phyloP scores from a whole-genome alignment of 2,113 vertebrate species.

The Chiloscyllium plagiosum region DNA sequence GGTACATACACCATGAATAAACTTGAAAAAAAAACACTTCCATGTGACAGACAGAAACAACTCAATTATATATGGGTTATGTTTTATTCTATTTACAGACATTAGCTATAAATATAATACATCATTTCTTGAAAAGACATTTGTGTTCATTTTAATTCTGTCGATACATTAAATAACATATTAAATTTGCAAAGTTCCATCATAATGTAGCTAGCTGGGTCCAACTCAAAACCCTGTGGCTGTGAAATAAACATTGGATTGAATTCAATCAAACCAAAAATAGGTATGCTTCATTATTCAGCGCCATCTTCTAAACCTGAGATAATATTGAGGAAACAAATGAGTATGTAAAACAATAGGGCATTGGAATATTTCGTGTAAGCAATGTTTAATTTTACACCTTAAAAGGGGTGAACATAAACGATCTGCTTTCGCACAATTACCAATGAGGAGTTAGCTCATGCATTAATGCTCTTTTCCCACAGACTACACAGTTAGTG shows the following conservation, averaged over 20 bases:
- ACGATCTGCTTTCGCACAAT: background rate
- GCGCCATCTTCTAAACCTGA: conserved; percentile 33
- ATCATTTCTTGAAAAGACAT: conserved; percentile 80
- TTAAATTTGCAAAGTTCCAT: conserved; percentile 65
- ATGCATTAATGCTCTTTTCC: background rate
- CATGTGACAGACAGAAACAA: background rate
- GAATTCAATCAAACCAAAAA: conserved; percentile 29
- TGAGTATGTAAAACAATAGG: background rate
- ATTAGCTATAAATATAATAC: conserved; percentile 99
- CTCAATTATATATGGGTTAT: conserved; percentile 52
- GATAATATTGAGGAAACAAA: background rate
- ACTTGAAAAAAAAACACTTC: background rate
- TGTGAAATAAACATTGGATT: conserved; percentile 47
- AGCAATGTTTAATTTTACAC: conserved; percentile 28
- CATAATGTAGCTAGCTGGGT: conserved; percentile 62
- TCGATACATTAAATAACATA: conserved; percentile 75
- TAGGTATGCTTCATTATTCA: conserved; percentile 30
- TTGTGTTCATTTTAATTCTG: conserved; percentile 60
- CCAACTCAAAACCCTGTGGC: conserved; percentile 59
- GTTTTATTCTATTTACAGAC: conserved; percentile 97
- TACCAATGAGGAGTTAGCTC: conserved; percentile 5
- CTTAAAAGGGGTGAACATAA: background rate
- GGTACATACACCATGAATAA: too few relatives aligned
- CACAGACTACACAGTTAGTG: conserved; percentile 20
- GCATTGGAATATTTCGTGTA: background rate